These are phyloP conservation scores for Falco biarmicus DNA, from an alignment of 2,797 vertebrate genomes.

Conservation along the genomic window DNA sequence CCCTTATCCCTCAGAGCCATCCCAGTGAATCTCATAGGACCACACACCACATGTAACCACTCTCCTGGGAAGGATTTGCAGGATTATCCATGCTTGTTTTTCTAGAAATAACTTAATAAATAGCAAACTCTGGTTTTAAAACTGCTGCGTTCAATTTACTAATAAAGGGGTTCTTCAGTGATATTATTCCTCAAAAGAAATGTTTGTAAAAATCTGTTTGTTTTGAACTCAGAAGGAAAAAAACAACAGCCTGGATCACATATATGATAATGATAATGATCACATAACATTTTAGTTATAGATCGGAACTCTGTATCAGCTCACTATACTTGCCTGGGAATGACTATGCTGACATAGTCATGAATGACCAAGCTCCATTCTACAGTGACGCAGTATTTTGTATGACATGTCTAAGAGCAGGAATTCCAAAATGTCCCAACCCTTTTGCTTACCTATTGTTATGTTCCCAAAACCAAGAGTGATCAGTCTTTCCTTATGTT, in stretches of 20 bases:
- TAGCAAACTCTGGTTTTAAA: not conserved
- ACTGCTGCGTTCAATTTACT: not conserved
- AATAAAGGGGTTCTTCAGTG: not conserved
- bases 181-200: not conserved
- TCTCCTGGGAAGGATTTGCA: not conserved
- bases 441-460: slow-evolving; percentile 84
- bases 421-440: not conserved
- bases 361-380: not conserved
- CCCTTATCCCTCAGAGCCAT: not conserved
- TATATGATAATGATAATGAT: not conserved
- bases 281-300: not conserved
- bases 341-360: not conserved
- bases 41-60: not conserved
- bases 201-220: not conserved
- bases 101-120: not conserved
- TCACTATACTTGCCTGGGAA: not conserved
- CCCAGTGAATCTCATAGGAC: not conserved
- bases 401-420: not conserved
- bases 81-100: not conserved
- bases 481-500: slow-evolving; percentile 87
- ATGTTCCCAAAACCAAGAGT: slow-evolving; percentile 87
- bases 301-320: not conserved
- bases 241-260: not conserved
- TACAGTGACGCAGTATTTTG: not conserved
- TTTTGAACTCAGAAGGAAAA: not conserved